A percentile compares a stretch with the other conserved stretches of the same genome.
These are phyloP conservation scores for Eriosoma lanigerum DNA, from an alignment of 1,140 invertebrate species.

Conservation along the genomic window DNA sequence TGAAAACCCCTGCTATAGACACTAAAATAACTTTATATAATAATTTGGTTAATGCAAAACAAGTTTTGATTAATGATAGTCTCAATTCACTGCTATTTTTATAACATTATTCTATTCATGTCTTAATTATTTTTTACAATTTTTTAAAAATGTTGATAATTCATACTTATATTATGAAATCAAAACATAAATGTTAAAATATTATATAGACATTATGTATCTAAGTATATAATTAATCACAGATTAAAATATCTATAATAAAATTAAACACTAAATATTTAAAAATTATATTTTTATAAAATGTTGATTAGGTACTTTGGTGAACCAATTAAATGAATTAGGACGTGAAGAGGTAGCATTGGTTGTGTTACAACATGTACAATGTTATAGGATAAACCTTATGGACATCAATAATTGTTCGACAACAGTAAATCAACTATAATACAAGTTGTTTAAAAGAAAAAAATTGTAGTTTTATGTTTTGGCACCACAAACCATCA, in stretches of 20 bases:
- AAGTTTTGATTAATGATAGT: too few relatives aligned
- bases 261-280: background rate
- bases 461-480: background rate
- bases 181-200: too few relatives aligned
- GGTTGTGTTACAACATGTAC: slow-evolving; percentile 53
- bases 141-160: too few relatives aligned
- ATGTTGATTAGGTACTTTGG: slow-evolving; percentile 52
- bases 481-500: background rate
- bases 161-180: too few relatives aligned
- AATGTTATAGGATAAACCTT: slow-evolving; percentile 53
- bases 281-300: background rate
- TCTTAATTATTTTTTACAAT: too few relatives aligned
- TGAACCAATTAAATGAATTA: slow-evolving; percentile 54
- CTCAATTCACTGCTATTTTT: too few relatives aligned
- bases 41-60: too few relatives aligned
- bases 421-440: background rate
- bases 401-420: slow-evolving; percentile 31
- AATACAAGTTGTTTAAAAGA: background rate
- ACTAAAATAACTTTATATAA: too few relatives aligned
- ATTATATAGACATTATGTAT: too few relatives aligned
- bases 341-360: slow-evolving; percentile 54
- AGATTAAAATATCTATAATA: background rate
- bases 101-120: too few relatives aligned
- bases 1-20: too few relatives aligned
- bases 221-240: background rate